A percentile compares a stretch with the other conserved stretches of the same genome.
phyloP scores from a whole-genome alignment of 1,140 invertebrate genomes.

The Drosophila pandora region DNA sequence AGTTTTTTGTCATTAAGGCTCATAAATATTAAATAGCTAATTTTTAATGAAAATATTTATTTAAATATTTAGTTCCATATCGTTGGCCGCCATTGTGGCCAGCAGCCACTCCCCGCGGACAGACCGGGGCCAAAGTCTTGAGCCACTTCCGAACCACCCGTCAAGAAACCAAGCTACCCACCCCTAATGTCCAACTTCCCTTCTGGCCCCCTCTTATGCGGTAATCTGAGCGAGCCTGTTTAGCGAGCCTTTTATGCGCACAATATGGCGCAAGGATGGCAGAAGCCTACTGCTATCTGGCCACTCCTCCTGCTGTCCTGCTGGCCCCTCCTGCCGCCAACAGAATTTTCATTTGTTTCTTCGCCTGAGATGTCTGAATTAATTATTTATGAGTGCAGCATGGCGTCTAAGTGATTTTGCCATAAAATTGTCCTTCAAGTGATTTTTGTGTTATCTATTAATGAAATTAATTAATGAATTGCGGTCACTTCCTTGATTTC shows the following conservation, averaged over 20 bases:
- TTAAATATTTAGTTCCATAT: neutral
- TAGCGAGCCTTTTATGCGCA: slow-evolving; percentile 72
- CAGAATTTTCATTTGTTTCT: slow-evolving; percentile 65
- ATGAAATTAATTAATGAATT: slow-evolving; percentile 66
- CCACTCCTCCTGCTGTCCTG: neutral
- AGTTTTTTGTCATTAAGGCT: neutral
- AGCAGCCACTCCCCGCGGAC: slow-evolving; percentile 3
- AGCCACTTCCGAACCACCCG: slow-evolving; percentile 45
- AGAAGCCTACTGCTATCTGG: slow-evolving; percentile 26
- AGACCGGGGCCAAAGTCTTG: slow-evolving; percentile 56
- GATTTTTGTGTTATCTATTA: slow-evolving; percentile 62
- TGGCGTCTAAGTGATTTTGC: slow-evolving; percentile 68
- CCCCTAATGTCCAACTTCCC: neutral
- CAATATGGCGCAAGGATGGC: slow-evolving; percentile 65
- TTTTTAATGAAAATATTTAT: neutral
- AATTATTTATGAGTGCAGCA: slow-evolving; percentile 78
- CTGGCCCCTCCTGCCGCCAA: slow-evolving; percentile 5
- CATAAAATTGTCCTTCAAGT: slow-evolving; percentile 43
- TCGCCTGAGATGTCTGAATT: slow-evolving; percentile 56
- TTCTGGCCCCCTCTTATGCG: neutral
- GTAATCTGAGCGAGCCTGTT: slow-evolving; percentile 71
- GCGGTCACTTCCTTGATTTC: slow-evolving; percentile 15
- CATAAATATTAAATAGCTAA: too few species aligned
- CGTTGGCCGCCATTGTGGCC: slow-evolving; percentile 10
- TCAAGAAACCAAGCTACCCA: slow-evolving; percentile 5